These are phyloP conservation scores for Tetheella fluctuosa DNA, from an alignment of 2,888 invertebrate species.

Conservation along the genomic window DNA sequence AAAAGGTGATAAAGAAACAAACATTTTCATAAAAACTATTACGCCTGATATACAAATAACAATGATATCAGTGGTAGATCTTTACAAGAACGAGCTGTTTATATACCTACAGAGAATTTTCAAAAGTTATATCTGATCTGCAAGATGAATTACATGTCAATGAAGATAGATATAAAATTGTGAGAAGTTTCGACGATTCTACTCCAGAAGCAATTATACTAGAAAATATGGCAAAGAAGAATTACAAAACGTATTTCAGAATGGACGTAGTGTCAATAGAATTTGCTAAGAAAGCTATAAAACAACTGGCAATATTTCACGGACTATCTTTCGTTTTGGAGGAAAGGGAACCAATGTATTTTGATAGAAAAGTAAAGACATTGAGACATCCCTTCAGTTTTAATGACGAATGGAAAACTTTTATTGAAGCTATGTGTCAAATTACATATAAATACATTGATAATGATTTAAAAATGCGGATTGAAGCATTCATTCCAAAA, in stretches of 20 bases:
- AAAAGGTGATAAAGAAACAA: slow-evolving; percentile 37
- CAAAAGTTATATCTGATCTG: slow-evolving; percentile 33
- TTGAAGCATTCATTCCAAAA: slow-evolving; percentile 31
- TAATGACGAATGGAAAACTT: slow-evolving; percentile 32
- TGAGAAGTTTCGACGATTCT: slow-evolving; percentile 33
- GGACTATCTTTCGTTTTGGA: slow-evolving; percentile 40
- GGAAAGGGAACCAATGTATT: slow-evolving; percentile 28
- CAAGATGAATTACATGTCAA: slow-evolving; percentile 33
- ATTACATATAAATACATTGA: slow-evolving; percentile 35
- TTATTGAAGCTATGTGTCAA: slow-evolving; percentile 34
- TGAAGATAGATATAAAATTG: slow-evolving; percentile 30
- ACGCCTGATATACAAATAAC: slow-evolving; percentile 29
- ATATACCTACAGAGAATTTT: slow-evolving; percentile 47
- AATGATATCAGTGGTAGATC: slow-evolving; percentile 32
- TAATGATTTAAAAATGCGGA: slow-evolving; percentile 31
- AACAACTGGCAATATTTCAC: slow-evolving; percentile 46
- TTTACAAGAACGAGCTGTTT: slow-evolving; percentile 43
- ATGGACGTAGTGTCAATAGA: slow-evolving; percentile 36
- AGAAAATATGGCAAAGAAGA: slow-evolving; percentile 42
- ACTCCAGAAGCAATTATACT: slow-evolving; percentile 36
- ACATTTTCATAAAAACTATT: slow-evolving; percentile 53
- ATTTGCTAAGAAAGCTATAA: slow-evolving; percentile 38
- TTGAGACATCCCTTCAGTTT: slow-evolving; percentile 33
- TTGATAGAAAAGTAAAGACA: slow-evolving; percentile 29
- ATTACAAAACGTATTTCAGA: slow-evolving; percentile 37